Evolutionary conservation across 2,113 vertebrate species (phyloP), one percentile per base, ranked within the genome.

Genomic region (Ranitomeya imitator): DNA sequence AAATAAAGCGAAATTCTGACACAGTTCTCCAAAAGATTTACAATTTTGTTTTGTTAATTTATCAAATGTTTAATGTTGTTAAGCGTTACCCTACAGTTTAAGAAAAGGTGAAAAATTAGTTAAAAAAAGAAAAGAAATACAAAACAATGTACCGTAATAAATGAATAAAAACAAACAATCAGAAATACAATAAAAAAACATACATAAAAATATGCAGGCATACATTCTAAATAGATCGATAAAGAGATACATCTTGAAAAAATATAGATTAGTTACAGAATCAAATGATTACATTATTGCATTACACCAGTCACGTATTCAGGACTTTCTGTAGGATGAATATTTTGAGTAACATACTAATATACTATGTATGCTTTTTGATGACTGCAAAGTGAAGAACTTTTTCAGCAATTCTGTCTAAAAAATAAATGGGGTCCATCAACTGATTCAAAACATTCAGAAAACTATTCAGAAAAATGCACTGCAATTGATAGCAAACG

Each of bases 1-100:
- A 81, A 81, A 81, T 61, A 81, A 61, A 81, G 9, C 23, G 6
- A 61, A 37, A 60, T 81, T 81, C 57, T 81, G 23, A 16, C 15
- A 59, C 8, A 59, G 15, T 37, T 18, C 54, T 57, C 4, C 3
- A 79, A 1, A 57, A 1, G 54, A 55, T 79, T 79, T 79, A 79
- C 54, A 9, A 31, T 80, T 16, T 37, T 4, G 15, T 37, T 31
- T 31, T 81, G 7, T 31, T 60, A 60, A 12, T 10, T 11, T 11
- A 61, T 61, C 57, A 61, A 61, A 3, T 26, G 7, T 37, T 61
- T 37, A 61, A 23, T 45, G n/a, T 37, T 81, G 55, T 61, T 11
- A 37, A 81, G 19, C 4, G 13, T 79, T 14, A 57, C 23, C 0
- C 21, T 57, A 55, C 9, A 79, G 57, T 79, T 79, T 45, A 52